phyloP scores from a whole-genome alignment of 1,140 invertebrate genomes.

The Nylanderia fulva region DNA sequence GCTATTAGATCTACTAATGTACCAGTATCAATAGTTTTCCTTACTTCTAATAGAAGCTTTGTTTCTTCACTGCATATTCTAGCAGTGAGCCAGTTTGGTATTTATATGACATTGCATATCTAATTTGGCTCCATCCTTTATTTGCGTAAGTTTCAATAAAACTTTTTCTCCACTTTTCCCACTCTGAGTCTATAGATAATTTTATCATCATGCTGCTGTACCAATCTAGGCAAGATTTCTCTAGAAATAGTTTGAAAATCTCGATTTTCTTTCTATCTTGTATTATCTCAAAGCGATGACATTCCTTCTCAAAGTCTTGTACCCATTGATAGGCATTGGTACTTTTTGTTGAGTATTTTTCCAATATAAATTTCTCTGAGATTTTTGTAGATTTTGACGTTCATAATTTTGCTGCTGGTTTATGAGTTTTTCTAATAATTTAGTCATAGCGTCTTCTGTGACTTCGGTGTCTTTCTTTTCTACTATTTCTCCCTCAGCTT shows the following conservation, averaged over 20 bases:
- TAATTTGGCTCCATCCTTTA: too few species aligned
- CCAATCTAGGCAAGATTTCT: background rate
- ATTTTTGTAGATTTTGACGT: slow-evolving; percentile 12
- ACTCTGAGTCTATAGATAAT: background rate
- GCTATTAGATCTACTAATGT: background rate
- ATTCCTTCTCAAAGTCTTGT: slow-evolving; percentile 34
- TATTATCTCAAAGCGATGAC: background rate
- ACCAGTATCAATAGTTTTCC: background rate
- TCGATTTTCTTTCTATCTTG: background rate
- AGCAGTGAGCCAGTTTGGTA: background rate
- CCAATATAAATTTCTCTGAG: slow-evolving; percentile 18
- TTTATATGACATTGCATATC: too few species aligned
- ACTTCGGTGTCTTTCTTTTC: slow-evolving; percentile 17
- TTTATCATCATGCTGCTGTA: slow-evolving; percentile 1
- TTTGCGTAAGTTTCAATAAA: background rate
- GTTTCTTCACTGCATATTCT: background rate
- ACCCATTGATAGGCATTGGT: slow-evolving; percentile 18
- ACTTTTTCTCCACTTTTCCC: slow-evolving; percentile 6
- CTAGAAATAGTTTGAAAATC: too few species aligned
- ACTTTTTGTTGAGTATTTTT: slow-evolving; percentile 19
- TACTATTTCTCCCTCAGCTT: slow-evolving; percentile 33
- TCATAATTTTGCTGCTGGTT: background rate
- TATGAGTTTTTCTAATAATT: slow-evolving; percentile 20
- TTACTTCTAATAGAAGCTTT: background rate
- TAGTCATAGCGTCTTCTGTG: slow-evolving; percentile 30